Evolutionary conservation across 1,140 invertebrate genomes (phyloP), one percentile per base, ranked within the genome.

Genomic region (fruit fly (Drosophila melanogaster)): DNA sequence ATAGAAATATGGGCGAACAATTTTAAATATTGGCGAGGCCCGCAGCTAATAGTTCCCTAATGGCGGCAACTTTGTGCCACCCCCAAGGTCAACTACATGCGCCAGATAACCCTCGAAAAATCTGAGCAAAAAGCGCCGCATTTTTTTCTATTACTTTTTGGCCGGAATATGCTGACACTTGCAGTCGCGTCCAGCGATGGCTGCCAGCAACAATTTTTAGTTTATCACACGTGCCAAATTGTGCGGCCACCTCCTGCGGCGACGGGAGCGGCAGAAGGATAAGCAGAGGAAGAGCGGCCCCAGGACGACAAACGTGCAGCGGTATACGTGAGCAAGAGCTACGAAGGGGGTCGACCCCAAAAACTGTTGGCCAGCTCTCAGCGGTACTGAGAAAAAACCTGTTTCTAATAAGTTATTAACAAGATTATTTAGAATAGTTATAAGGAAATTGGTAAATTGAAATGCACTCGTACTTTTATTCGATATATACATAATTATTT

Each of bases 151-250:
- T 56, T 40, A 17, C n/a, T 40, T 57, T 49, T 40, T 41, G 43
- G 26, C 43, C 57, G 50, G 15, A 56, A 75, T 65, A 75, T 73
- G 72, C 72, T 75, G 72, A 75, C 76, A 56, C 69, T 62, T 33
- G 46, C 77, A 73, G 76, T 60, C 69, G 60, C 75, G 51, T 74
- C 77, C 83, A 87, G 64, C 65, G 44, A 35, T 47, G 47, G 58
- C 72, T 85, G 81, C 66, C 78, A 69, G 74, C 78, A 86, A 87
- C 81, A 83, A 87, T 87, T 86, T 86, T 79, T 75, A 83, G 83
- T 89, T 86, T 86, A 86, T 86, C 83, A 86, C 83, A 86, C 83
- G 83, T 86, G 83, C 83, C 83, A 86, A 86, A 87, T 87, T 86
- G 75, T 86, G 81, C 47, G 81, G 55, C 73, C 64, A 86, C 73